Evolutionary conservation across 2,888 invertebrate species (phyloP).

Genomic region (Arge pagana): DNA sequence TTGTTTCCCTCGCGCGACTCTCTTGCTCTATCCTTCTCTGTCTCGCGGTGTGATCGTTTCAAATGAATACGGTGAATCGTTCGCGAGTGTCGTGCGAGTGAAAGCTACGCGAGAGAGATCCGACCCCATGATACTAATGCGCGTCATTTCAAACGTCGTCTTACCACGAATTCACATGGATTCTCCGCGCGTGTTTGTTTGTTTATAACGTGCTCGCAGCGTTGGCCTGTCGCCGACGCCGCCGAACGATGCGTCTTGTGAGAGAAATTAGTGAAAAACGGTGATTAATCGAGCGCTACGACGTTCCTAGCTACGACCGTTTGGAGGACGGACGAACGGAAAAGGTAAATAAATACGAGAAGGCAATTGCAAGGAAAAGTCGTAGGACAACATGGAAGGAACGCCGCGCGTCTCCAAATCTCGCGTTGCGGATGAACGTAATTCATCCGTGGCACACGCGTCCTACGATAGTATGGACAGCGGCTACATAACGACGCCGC

Average conservation of each 20-base stretch:
- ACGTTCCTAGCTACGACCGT: slow-evolving; percentile 4
- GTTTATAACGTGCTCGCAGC: neutral
- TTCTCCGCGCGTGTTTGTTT: neutral
- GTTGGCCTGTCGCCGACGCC: neutral
- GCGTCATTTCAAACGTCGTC: neutral
- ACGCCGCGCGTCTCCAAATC: slow-evolving; percentile 32
- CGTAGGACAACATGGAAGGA: slow-evolving; percentile 32
- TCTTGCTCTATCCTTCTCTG: slow-evolving; percentile 31
- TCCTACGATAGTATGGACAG: slow-evolving; percentile 41
- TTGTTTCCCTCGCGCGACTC: slow-evolving; percentile 32
- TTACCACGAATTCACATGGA: neutral
- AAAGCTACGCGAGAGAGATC: neutral
- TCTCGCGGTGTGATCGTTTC: neutral
- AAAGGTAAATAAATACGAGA: slow-evolving; percentile 25
- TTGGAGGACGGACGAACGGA: slow-evolving; percentile 25
- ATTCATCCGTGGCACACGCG: slow-evolving; percentile 27
- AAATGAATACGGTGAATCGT: neutral
- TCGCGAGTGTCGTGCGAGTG: slow-evolving; percentile 3
- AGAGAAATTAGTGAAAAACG: too few relatives aligned
- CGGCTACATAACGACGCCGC: slow-evolving; percentile 45
- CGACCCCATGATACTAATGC: neutral
- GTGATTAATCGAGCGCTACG: slow-evolving; percentile 1
- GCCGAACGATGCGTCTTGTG: neutral
- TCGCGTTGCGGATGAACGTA: slow-evolving; percentile 24
- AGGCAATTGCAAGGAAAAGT: too few relatives aligned